A percentile compares a stretch with the other conserved stretches of the same genome.
These are phyloP conservation scores for Hedychridium roseum DNA, from an alignment of 2,888 invertebrate species.

Conservation along the genomic window DNA sequence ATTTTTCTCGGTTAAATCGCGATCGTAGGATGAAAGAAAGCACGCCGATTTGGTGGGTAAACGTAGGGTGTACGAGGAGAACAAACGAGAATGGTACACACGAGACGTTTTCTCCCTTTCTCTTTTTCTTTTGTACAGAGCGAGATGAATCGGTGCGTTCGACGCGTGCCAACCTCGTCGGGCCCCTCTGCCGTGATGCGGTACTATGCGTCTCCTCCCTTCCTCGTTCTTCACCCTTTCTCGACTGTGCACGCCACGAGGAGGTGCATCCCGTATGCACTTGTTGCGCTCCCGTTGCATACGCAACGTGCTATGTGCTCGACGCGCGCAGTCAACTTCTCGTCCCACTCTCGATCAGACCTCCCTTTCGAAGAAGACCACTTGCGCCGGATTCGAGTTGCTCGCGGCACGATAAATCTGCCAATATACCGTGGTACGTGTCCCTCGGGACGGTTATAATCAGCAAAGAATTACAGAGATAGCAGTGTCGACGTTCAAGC, in stretches of 20 bases:
- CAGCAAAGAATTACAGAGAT: too few relatives aligned
- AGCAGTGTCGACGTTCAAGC: too few relatives aligned
- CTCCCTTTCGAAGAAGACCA: too few relatives aligned
- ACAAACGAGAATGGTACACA: conserved; percentile 12
- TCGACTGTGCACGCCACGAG: conserved; percentile 17
- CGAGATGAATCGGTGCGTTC: conserved; percentile 60
- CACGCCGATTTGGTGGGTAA: too few relatives aligned
- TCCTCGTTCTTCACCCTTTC: conserved; percentile 27
- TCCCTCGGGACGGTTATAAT: too few relatives aligned
- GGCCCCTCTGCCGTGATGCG: conserved; percentile 20
- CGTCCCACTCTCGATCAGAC: too few relatives aligned
- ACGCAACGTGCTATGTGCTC: too few relatives aligned
- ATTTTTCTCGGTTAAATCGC: too few relatives aligned
- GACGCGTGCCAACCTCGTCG: conserved; percentile 62
- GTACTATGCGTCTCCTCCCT: conserved; percentile 9
- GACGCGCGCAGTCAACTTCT: too few relatives aligned
- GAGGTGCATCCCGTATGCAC: conserved; percentile 50
- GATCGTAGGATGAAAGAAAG: too few relatives aligned
- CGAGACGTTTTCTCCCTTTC: conserved; percentile 8
- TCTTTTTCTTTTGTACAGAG: conserved; percentile 22
- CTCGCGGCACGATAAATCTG: too few relatives aligned
- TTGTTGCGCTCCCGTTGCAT: conserved; percentile 61
- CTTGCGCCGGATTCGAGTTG: background rate
- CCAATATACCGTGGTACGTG: too few relatives aligned
- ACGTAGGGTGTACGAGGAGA: background rate